Evolutionary conservation across 2,888 invertebrate species (phyloP).

Genomic region (Drosophila melanocephala): DNA sequence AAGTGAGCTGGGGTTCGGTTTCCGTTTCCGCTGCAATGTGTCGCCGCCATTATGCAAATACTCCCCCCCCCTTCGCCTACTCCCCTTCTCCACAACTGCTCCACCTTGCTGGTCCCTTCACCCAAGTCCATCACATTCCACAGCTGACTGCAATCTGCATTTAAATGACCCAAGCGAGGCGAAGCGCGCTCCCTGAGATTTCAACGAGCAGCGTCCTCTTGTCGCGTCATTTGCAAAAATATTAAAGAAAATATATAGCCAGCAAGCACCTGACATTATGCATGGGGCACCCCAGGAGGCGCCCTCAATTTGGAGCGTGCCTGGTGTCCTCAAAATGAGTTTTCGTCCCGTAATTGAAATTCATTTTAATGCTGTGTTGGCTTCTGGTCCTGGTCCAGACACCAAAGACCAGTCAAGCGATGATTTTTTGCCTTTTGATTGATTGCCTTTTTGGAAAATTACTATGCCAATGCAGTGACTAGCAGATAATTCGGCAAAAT

Average conservation of each 20-base stretch:
- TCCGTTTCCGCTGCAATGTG: conserved; percentile 78
- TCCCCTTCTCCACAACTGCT: no score
- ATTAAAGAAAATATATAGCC: conserved; percentile 55
- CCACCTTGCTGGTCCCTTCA: neutral
- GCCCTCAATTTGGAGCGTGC: conserved; percentile 46
- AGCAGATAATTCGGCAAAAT: conserved; percentile 8
- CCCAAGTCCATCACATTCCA: conserved; percentile 31
- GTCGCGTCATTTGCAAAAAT: conserved; percentile 77
- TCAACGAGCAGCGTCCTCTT: conserved; percentile 56
- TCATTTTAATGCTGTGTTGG: conserved; percentile 41
- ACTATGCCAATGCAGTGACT: conserved; percentile 23
- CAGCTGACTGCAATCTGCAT: conserved; percentile 77
- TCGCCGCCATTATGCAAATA: conserved; percentile 78
- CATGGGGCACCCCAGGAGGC: conserved; percentile 38
- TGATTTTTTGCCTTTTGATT: conserved; percentile 43
- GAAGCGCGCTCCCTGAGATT: conserved; percentile 63
- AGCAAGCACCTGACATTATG: conserved; percentile 59
- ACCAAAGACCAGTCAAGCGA: conserved; percentile 27
- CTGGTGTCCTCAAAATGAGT: conserved; percentile 49
- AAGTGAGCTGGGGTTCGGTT: conserved; percentile 61
- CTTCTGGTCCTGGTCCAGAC: conserved; percentile 7
- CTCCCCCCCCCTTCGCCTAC: neutral
- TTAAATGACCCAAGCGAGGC: conserved; percentile 73
- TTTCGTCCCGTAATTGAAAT: conserved; percentile 58
- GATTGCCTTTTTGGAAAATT: conserved; percentile 39